phyloP scores from a whole-genome alignment of 2,888 invertebrate species.

The Mimachlamys varia region DNA sequence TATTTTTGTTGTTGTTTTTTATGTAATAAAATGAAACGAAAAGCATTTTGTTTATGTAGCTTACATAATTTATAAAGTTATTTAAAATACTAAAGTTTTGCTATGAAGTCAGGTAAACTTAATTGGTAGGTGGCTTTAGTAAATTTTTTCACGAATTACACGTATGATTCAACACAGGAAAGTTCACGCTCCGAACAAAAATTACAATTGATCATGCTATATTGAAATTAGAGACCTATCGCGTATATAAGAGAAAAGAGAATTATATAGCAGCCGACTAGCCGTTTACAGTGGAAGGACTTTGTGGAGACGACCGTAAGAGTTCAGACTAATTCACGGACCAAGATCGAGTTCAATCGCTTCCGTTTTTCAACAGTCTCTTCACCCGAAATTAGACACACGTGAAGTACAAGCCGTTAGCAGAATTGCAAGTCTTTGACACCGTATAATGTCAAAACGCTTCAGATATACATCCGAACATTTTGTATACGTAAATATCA shows the following conservation, averaged over 20 bases:
- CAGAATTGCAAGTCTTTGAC: background rate
- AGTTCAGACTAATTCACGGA: slow-evolving; percentile 29
- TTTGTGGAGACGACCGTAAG: background rate
- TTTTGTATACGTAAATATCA: slow-evolving; percentile 2
- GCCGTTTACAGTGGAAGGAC: background rate
- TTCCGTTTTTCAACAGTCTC: slow-evolving; percentile 36
- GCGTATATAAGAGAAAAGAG: slow-evolving; percentile 26
- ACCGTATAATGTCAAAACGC: slow-evolving; percentile 25
- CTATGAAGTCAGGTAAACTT: background rate
- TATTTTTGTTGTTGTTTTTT: background rate
- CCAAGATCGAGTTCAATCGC: slow-evolving; percentile 22
- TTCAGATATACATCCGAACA: background rate
- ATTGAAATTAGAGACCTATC: slow-evolving; percentile 18
- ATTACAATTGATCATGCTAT: slow-evolving; percentile 34
- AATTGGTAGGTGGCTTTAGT: slow-evolving; percentile 1
- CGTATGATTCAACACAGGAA: background rate
- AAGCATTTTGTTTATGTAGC: background rate
- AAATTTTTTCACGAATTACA: background rate
- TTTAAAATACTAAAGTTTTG: background rate
- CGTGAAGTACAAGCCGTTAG: background rate
- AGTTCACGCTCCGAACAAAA: slow-evolving; percentile 8
- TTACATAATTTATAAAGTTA: background rate
- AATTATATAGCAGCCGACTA: background rate
- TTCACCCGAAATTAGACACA: slow-evolving; percentile 12
- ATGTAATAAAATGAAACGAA: background rate